Conservation (phyloP, 2,888 invertebrate genomes). For the Adineta ricciae region DNA sequence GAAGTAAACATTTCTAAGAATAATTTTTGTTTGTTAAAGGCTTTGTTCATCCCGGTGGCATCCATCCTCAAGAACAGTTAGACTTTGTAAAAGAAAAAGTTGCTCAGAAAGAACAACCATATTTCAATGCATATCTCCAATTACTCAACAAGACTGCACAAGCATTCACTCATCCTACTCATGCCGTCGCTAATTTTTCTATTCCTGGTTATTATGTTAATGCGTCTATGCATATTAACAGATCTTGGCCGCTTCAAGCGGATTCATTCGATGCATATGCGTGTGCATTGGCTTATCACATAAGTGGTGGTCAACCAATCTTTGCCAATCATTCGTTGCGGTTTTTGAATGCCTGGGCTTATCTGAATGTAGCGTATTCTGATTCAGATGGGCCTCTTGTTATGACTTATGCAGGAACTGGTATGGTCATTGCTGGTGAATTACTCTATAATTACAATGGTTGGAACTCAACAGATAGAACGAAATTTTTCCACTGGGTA, state of each 20-base stretch:
- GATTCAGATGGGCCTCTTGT: background rate
- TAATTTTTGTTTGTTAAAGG: no score
- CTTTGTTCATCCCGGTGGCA: no score
- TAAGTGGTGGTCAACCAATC: background rate
- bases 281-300: background rate
- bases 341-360: background rate
- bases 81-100: no score
- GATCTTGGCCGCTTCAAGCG: background rate
- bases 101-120: no score
- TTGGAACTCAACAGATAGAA: background rate
- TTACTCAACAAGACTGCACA: no score
- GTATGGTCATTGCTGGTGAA: background rate
- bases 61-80: no score
- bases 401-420: background rate
- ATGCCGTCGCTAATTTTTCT: background rate
- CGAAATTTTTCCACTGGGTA: background rate
- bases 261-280: background rate
- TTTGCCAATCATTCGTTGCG: background rate
- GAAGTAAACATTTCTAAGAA: no score
- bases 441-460: background rate
- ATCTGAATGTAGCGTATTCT: background rate
- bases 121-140: no score
- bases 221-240: background rate
- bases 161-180: background rate
- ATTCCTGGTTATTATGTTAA: background rate